Conservation (phyloP, 2,113 vertebrate species). For the Thinocorus orbignyianus region DNA sequence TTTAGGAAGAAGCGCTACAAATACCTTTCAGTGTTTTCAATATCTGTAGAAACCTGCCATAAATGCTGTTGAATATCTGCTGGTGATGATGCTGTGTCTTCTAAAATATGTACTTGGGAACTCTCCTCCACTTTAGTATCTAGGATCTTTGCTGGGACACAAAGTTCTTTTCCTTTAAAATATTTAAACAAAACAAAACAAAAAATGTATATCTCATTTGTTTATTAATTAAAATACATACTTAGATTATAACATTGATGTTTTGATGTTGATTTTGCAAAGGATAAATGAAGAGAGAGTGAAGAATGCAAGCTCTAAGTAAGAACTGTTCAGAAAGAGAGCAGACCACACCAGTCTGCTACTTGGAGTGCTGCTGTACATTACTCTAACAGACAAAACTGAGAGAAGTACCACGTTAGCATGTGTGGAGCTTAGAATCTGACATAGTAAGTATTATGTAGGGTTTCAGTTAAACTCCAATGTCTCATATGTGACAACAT, state of each 20-base stretch:
- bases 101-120: conserved; percentile 86
- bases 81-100: conserved; percentile 85
- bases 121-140: conserved; percentile 84
- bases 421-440: not conserved
- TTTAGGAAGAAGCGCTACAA: not conserved
- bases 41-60: conserved; percentile 89
- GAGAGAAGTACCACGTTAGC: not conserved
- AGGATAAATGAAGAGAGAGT: not conserved
- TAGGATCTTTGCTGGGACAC: conserved; percentile 64
- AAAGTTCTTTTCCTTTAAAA: conserved; percentile 81
- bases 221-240: not conserved
- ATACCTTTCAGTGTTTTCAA: conserved; percentile 90
- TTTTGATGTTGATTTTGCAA: not conserved
- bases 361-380: not conserved
- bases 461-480: not conserved
- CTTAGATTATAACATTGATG: not conserved
- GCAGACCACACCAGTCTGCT: not conserved
- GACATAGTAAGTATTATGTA: not conserved
- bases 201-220: not conserved
- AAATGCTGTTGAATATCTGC: conserved; percentile 82
- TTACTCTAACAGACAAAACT: not conserved
- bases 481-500: not conserved
- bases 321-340: not conserved
- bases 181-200: not conserved
- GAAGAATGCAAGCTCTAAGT: not conserved